Percentiles rank a stretch among this genome's conserved stretches.
phyloP scores from a whole-genome alignment of 2,888 invertebrate species.

The Bugulina stolonifera region DNA sequence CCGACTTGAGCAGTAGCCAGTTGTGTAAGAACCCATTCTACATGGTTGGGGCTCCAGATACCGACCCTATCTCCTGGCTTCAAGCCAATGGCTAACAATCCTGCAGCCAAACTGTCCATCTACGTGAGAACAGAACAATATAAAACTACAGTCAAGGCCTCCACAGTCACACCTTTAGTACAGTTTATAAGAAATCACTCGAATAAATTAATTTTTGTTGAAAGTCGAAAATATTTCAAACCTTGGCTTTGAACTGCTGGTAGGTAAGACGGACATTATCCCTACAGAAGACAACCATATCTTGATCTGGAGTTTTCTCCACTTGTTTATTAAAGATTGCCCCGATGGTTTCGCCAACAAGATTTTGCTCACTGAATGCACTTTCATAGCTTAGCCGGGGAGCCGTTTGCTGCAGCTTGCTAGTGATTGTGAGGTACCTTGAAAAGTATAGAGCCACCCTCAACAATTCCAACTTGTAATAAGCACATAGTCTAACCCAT shows the following conservation, averaged over 20 bases:
- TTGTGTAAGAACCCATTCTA: slow-evolving; percentile 70
- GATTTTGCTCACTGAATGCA: slow-evolving; percentile 36
- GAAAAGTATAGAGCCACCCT: too few relatives aligned
- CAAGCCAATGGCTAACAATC: slow-evolving; percentile 66
- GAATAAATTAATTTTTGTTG: too few relatives aligned
- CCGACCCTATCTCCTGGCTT: slow-evolving; percentile 69
- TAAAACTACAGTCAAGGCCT: too few relatives aligned
- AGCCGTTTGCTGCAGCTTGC: too few relatives aligned
- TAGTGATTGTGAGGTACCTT: too few relatives aligned
- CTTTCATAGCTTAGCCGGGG: slow-evolving; percentile 44
- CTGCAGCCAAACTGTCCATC: slow-evolving; percentile 68
- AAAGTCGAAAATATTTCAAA: too few relatives aligned
- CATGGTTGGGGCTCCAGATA: slow-evolving; percentile 71
- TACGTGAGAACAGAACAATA: slow-evolving; percentile 44
- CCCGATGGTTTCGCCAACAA: slow-evolving; percentile 47
- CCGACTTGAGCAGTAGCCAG: slow-evolving; percentile 69
- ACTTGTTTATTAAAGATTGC: slow-evolving; percentile 38
- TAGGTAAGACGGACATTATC: slow-evolving; percentile 39
- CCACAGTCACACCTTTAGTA: too few relatives aligned
- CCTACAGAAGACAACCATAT: slow-evolving; percentile 40
- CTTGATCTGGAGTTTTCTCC: slow-evolving; percentile 41
- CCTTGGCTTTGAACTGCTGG: slow-evolving; percentile 38
- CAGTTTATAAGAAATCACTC: too few relatives aligned
- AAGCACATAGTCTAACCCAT: too few relatives aligned
- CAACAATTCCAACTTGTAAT: too few relatives aligned